Conservation (phyloP, 1,140 invertebrate species). For the Caenorhabditis inopinata region DNA sequence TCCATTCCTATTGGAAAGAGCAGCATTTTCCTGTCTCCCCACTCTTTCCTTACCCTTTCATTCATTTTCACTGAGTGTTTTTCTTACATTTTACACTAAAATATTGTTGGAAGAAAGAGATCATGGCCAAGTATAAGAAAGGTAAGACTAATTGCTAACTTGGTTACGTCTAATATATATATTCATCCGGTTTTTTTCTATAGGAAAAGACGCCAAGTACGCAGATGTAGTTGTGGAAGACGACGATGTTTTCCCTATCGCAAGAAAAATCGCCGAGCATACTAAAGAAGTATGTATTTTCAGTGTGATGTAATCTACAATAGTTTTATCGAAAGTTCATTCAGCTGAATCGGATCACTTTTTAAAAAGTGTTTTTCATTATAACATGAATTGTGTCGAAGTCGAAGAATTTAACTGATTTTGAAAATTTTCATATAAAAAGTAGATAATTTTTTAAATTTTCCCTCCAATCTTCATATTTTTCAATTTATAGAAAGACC, state of each 20-base stretch:
- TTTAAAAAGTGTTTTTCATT: background rate
- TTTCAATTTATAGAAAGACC: constrained; percentile 30
- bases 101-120: background rate
- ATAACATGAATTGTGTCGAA: no score
- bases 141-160: constrained; percentile 19
- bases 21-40: background rate
- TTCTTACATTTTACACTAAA: background rate
- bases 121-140: constrained; percentile 49
- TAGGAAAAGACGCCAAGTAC: constrained; percentile 43
- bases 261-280: constrained; percentile 41
- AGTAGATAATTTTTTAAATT: no score
- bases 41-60: background rate
- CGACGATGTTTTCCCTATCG: background rate
- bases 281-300: constrained; percentile 38
- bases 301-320: background rate
- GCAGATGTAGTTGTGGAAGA: constrained; percentile 46
- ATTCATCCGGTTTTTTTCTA: background rate
- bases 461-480: no score
- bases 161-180: background rate
- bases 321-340: no score
- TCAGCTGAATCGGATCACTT: background rate
- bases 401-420: no score
- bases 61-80: constrained; percentile 1
- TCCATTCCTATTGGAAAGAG: background rate
- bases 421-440: no score